Percentiles rank a stretch among this genome's conserved stretches.
Evolutionary conservation across 2,113 vertebrate genomes (phyloP).

Genomic region (Esox niger): DNA sequence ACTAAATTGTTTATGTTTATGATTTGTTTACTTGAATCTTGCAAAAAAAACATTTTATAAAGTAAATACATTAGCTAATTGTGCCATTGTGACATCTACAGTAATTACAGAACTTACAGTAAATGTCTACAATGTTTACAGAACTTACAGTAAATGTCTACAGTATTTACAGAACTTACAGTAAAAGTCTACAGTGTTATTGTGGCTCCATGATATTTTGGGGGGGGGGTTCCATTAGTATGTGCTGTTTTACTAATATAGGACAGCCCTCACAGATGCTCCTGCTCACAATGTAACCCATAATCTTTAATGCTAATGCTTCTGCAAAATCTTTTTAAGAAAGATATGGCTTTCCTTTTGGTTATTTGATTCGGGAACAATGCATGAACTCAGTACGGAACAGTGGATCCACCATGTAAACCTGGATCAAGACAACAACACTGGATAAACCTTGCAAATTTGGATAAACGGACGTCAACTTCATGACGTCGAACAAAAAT

Average conservation of each 20-base stretch:
- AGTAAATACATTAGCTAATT: conserved; percentile 15
- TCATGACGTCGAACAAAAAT: too few species aligned
- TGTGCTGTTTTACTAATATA: conserved; percentile 22
- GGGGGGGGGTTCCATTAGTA: not conserved
- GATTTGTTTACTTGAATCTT: conserved; percentile 12
- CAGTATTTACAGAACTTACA: not conserved
- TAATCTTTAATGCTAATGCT: too few species aligned
- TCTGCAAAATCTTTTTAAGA: conserved; percentile 11
- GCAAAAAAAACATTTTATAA: conserved; percentile 22
- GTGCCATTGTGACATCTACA: not conserved
- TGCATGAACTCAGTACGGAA: too few species aligned
- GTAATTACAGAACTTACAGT: not conserved
- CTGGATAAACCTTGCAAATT: too few species aligned
- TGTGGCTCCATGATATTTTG: not conserved
- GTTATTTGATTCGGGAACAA: too few species aligned
- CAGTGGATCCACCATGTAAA: too few species aligned
- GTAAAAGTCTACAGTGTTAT: not conserved
- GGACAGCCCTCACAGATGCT: conserved; percentile 5
- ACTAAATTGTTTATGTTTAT: conserved; percentile 16
- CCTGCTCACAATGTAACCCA: not conserved
- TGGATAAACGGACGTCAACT: too few species aligned
- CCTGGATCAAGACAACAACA: too few species aligned
- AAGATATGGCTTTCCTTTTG: conserved; percentile 31
- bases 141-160: not conserved
- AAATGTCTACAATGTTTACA: not conserved